These are phyloP conservation scores for Saguinus imperator DNA, from an alignment of 2,113 vertebrate species.

Conservation along the genomic window DNA sequence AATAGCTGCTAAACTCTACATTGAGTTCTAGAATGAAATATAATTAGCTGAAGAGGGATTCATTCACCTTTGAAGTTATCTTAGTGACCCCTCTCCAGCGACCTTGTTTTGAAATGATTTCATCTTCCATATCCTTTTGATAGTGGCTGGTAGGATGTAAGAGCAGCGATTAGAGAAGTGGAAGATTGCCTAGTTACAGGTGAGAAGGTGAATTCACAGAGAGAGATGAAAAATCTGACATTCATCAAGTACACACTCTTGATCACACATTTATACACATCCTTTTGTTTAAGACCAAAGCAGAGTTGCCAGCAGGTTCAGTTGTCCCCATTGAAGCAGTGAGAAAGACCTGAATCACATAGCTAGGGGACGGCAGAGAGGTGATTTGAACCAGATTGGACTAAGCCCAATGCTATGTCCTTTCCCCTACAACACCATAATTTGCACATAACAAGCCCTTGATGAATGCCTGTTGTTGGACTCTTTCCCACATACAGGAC, in stretches of 20 bases:
- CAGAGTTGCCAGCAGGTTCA: neutral
- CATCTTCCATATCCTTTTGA: neutral
- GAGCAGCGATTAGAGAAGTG: neutral
- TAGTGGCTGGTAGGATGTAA: too few species aligned
- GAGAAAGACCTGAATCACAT: neutral
- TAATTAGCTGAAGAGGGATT: neutral
- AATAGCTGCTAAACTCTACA: neutral
- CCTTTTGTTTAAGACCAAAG: neutral
- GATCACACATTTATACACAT: neutral
- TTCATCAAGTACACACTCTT: rapidly evolving
- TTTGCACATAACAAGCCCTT: neutral
- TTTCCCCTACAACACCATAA: neutral
- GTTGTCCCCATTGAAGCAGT: neutral
- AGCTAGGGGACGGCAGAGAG: neutral
- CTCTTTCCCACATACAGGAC: neutral
- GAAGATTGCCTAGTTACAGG: neutral
- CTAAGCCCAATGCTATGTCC: neutral
- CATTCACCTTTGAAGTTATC: neutral
- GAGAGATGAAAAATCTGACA: neutral
- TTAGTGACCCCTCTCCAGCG: neutral
- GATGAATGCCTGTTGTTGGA: neutral
- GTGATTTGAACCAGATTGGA: neutral
- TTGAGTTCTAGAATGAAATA: neutral
- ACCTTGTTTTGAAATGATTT: neutral
- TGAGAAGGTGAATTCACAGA: neutral